Conservation (phyloP, 2,113 vertebrate genomes). For the Pelvicachromis taeniatus region DNA sequence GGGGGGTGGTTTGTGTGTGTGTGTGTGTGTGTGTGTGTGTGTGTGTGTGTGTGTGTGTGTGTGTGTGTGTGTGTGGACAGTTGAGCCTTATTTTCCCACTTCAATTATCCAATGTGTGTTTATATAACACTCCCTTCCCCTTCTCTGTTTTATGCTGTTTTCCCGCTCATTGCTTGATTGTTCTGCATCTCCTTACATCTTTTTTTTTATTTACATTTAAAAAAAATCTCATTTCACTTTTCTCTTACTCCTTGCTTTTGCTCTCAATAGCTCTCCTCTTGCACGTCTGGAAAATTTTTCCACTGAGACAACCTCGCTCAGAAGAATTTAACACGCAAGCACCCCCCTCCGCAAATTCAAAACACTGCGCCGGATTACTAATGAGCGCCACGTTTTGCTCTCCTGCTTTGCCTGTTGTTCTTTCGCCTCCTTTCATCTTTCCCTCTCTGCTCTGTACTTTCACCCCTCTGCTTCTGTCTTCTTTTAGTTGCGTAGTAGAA, state of each 20-base stretch:
- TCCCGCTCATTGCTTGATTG: neutral
- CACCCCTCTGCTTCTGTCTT: neutral
- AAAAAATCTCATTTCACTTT: neutral
- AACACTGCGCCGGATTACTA: constrained; percentile 8
- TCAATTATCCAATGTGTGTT: neutral
- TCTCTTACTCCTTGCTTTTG: neutral
- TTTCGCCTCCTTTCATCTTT: constrained; percentile 19
- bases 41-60: neutral
- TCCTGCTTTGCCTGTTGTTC: neutral
- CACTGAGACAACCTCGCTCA: neutral
- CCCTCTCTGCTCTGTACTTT: neutral
- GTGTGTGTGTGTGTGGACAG: neutral
- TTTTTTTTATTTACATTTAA: neutral
- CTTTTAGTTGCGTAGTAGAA: neutral
- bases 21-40: neutral
- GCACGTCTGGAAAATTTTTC: constrained; percentile 3
- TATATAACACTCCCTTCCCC: neutral
- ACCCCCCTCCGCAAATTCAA: neutral
- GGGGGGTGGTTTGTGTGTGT: too few relatives aligned
- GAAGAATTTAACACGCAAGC: constrained; percentile 8
- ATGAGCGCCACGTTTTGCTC: constrained; percentile 19
- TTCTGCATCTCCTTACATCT: neutral
- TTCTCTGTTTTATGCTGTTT: neutral
- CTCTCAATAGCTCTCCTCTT: neutral
- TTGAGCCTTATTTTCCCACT: neutral